phyloP scores from a whole-genome alignment of 2,113 vertebrate genomes.

The Dicerorhinus sumatrensis region DNA sequence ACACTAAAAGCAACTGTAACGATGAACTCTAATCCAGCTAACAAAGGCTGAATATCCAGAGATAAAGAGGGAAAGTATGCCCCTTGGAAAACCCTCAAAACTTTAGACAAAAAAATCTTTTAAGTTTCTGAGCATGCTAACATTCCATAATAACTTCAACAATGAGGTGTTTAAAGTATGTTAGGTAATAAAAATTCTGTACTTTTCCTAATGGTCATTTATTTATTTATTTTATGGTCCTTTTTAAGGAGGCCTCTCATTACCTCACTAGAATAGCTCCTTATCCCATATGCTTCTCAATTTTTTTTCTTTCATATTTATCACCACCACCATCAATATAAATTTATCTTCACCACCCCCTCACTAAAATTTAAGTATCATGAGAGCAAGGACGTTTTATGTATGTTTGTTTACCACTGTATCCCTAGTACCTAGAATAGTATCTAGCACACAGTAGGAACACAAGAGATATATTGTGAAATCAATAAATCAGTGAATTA shows the following conservation, averaged over 20 bases:
- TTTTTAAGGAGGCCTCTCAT: not conserved
- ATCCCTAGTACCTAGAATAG: not conserved
- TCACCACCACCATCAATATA: not conserved
- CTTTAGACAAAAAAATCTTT: not conserved
- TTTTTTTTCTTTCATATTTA: not conserved
- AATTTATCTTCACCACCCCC: not conserved
- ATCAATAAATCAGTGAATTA: slow-evolving; percentile 17
- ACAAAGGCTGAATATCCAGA: not conserved
- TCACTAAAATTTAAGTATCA: not conserved
- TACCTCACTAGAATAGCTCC: not conserved
- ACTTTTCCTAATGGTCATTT: not conserved
- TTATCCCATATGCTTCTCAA: not conserved
- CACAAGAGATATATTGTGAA: not conserved
- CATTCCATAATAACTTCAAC: not conserved
- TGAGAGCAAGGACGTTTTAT: not conserved
- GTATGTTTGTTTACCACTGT: not conserved
- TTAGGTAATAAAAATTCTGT: not conserved
- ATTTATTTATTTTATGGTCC: slow-evolving; percentile 1
- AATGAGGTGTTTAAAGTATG: slow-evolving; percentile 2
- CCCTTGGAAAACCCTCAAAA: not conserved
- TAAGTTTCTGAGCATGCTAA: not conserved
- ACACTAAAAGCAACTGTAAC: not conserved
- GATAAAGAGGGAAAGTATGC: not conserved
- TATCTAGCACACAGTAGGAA: not conserved
- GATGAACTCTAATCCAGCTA: not conserved